phyloP scores from a whole-genome alignment of 2,888 invertebrate genomes.

The Chesias legatella region DNA sequence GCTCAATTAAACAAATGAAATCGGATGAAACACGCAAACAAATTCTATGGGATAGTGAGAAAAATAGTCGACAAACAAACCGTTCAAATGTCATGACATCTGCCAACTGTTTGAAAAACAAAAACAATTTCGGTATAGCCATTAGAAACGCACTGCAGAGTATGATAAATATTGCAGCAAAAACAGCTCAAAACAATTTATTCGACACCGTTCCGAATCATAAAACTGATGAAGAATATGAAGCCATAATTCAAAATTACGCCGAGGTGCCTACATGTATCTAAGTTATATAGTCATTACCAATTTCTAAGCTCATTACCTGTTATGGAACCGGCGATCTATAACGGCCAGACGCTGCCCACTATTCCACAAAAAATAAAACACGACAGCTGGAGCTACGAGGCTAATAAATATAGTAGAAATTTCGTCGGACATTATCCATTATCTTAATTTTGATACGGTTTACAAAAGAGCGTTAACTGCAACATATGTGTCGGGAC shows the following conservation, averaged over 20 bases:
- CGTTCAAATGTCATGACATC: constrained; percentile 54
- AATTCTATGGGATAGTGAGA: constrained; percentile 30
- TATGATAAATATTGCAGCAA: constrained; percentile 19
- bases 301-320: constrained; percentile 71
- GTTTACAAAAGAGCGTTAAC: constrained; percentile 74
- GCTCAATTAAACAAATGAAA: constrained; percentile 72
- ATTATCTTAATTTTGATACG: constrained; percentile 79
- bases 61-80: constrained; percentile 36
- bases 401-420: constrained; percentile 65
- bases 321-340: constrained; percentile 65
- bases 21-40: constrained; percentile 45
- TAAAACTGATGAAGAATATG: constrained; percentile 49
- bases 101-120: constrained; percentile 41
- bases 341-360: constrained; percentile 64
- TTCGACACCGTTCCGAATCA: constrained; percentile 40
- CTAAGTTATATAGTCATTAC: constrained; percentile 69
- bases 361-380: constrained; percentile 52
- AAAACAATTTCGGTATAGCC: constrained; percentile 10
- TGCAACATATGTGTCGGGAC: constrained; percentile 62
- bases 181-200: constrained; percentile 25
- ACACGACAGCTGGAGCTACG: constrained; percentile 62
- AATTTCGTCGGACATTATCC: constrained; percentile 69
- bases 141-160: constrained; percentile 18
- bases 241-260: constrained; percentile 58
- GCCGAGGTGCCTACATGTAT: constrained; percentile 46